phyloP scores from a whole-genome alignment of 2,888 invertebrate species.

The Tiphia femorata region DNA sequence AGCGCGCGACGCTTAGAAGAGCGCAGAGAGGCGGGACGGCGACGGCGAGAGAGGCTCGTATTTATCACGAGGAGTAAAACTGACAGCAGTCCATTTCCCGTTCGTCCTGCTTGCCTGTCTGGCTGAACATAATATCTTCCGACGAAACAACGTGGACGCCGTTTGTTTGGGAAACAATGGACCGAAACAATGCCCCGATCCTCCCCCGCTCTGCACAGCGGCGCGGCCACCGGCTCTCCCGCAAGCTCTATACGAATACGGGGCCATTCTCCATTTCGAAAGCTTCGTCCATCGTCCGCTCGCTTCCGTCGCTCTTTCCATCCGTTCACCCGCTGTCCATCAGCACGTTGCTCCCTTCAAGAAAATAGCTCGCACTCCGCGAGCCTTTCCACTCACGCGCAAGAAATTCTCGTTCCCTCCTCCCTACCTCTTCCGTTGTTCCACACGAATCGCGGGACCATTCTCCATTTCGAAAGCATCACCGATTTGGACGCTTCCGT shows the following conservation, averaged over 20 bases:
- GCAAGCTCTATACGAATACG: constrained; percentile 30
- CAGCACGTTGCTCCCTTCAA: constrained; percentile 16
- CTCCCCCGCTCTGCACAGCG: constrained; percentile 39
- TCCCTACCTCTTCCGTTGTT: too few relatives aligned
- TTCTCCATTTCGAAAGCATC: too few relatives aligned
- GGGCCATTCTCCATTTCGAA: neutral
- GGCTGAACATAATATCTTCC: constrained; percentile 62
- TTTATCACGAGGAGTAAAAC: constrained; percentile 66
- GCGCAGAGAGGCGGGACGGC: constrained; percentile 1
- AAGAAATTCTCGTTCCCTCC: too few relatives aligned
- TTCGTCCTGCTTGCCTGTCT: constrained; percentile 64
- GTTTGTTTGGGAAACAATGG: constrained; percentile 68
- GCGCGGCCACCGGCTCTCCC: constrained; percentile 39
- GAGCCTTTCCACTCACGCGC: too few relatives aligned
- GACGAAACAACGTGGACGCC: constrained; percentile 67
- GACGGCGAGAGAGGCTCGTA: constrained; percentile 44
- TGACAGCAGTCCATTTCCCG: constrained; percentile 68
- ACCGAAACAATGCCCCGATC: constrained; percentile 65
- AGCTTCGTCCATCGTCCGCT: neutral
- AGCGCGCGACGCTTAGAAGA: neutral
- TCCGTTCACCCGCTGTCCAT: constrained; percentile 12
- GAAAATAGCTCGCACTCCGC: too few relatives aligned
- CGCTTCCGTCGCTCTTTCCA: constrained; percentile 32
- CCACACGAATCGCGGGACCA: too few relatives aligned
- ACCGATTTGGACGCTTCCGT: too few relatives aligned